Evolutionary conservation across 2,113 vertebrate genomes (phyloP).

Genomic region (Monopterus albus): DNA sequence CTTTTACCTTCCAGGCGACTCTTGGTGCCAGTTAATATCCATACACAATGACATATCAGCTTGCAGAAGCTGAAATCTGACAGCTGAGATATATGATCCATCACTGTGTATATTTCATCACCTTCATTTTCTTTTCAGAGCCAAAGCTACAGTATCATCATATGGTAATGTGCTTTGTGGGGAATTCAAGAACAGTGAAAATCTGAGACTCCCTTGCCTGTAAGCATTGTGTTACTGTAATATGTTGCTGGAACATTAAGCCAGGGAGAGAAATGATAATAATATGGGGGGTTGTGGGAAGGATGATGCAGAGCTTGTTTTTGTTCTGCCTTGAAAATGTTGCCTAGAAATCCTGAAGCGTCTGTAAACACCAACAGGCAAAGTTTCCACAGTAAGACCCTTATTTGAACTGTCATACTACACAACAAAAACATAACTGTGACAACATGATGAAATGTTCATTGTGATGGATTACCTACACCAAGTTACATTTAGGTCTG

Average conservation of each 20-base stretch:
- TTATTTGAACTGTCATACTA: background rate
- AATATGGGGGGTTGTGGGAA: too few relatives aligned
- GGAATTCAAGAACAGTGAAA: too few relatives aligned
- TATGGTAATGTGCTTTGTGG: conserved; percentile 1
- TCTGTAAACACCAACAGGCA: too few relatives aligned
- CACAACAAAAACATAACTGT: background rate
- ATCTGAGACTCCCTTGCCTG: too few relatives aligned
- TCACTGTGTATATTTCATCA: conserved; percentile 13
- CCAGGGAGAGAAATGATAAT: too few relatives aligned
- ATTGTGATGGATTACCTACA: background rate
- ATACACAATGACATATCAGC: background rate
- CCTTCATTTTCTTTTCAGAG: conserved; percentile 23
- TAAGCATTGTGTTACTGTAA: too few relatives aligned
- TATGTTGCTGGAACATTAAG: too few relatives aligned
- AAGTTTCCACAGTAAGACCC: too few relatives aligned
- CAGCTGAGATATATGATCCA: conserved; percentile 24
- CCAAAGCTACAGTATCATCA: background rate
- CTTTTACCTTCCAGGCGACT: background rate
- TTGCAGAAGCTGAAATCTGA: too few relatives aligned
- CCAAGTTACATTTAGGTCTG: background rate
- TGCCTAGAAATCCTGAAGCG: too few relatives aligned
- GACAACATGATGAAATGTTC: background rate
- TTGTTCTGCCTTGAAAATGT: too few relatives aligned
- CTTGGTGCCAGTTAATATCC: background rate
- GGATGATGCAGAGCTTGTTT: too few relatives aligned